Evolutionary conservation across 2,113 vertebrate species (phyloP).

Genomic region (Aspidoscelis tigris): DNA sequence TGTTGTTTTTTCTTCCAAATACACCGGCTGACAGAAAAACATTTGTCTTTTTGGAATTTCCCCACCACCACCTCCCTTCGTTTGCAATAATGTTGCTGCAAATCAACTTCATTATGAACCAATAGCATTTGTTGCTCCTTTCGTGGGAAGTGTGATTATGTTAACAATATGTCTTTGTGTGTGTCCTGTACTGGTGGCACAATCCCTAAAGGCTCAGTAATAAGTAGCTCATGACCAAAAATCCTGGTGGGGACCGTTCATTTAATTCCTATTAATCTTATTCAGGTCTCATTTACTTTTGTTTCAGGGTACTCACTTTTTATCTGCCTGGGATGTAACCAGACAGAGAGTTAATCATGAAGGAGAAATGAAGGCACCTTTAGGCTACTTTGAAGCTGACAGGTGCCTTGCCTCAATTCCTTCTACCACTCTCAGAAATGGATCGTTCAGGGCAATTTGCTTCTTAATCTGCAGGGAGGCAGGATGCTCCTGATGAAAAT

Average conservation of each 20-base stretch:
- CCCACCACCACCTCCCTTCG: fast-evolving
- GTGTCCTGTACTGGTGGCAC: constrained; percentile 46
- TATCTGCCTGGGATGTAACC: constrained; percentile 36
- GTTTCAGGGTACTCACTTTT: constrained; percentile 39
- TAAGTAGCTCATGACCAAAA: constrained; percentile 67
- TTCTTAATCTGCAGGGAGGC: background rate
- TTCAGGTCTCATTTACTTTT: constrained; percentile 69
- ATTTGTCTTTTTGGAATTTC: constrained; percentile 10
- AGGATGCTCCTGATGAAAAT: constrained; percentile 23
- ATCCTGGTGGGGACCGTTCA: constrained; percentile 68
- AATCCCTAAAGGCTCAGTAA: constrained; percentile 47
- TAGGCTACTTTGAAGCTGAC: constrained; percentile 39
- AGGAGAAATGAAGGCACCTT: constrained; percentile 9
- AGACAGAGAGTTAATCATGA: constrained; percentile 36
- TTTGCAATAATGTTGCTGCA: background rate
- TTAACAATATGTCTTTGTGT: constrained; percentile 59
- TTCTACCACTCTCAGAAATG: background rate
- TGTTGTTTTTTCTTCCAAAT: fast-evolving
- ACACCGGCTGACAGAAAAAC: constrained; percentile 15
- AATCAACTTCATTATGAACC: background rate
- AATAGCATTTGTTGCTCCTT: background rate
- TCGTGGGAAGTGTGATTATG: background rate
- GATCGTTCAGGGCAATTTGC: constrained; percentile 28
- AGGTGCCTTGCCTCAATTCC: constrained; percentile 36
- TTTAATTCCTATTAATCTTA: constrained; percentile 72